Evolutionary conservation across 2,888 invertebrate genomes (phyloP), one percentile per base, ranked within the genome.

Genomic region (Mystacides longicornis): DNA sequence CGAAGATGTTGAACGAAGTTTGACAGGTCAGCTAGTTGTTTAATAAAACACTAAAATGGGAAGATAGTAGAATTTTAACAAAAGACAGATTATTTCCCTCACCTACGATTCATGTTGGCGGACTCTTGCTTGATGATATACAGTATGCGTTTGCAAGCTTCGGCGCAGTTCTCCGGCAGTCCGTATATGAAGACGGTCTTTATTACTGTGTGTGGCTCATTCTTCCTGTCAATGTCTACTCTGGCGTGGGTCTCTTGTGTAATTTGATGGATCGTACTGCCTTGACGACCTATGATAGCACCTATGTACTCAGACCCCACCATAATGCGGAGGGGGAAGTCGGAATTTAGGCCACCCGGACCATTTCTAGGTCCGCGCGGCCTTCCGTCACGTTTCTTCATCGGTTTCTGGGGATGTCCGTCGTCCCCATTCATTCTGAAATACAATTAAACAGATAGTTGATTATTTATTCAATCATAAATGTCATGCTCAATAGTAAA

Each of bases 111-210:
- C 63, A 93, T 92, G 67, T 87, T 89, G 68, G 87, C 87, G 51
- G 95, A n/a, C n/a, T n/a, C 98, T 70, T 94, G 89, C 71, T 94
- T 93, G 89, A 98, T 95, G 45, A 98, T 95, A 72, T 96, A 94
- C 62, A 98, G 77, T 67, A 98, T 97, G 72, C 93, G 87, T 70
- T 89, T 90, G 75, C 97, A 97, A n/a, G 98, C 98, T 71, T 93
- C 93, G 63, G 95, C 93, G 73, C 96, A 95, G 71, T 96, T 97
- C 69, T 97, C 97, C 9, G 96, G 95, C 70, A 93, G 91, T 60
- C 96, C 96, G 71, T 93, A 95, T 67, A 98, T 96, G 59, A 95
- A 95, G 65, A 97, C 96, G 60, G 96, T 88, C 74, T 96, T 91
- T 70, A 93, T 92, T 57, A 91, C 78, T 3, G 90, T 89, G 50